Evolutionary conservation across 2,888 invertebrate species (phyloP), one percentile per base, ranked within the genome.

Genomic region (Nomada ferruginata): DNA sequence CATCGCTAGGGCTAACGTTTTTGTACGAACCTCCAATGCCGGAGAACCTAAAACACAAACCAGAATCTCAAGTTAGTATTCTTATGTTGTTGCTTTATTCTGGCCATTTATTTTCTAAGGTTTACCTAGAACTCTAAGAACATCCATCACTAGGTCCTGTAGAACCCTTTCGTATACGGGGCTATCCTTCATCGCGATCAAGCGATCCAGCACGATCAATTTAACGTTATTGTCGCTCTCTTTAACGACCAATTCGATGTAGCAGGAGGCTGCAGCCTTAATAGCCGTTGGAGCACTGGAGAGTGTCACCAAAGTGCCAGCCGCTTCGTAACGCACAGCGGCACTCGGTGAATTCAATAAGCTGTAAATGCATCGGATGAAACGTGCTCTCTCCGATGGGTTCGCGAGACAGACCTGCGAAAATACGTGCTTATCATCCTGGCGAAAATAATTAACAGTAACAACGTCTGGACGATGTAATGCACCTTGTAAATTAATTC

Each of bases 151-250:
- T 23, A 98, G 95, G 91, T 98, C 98, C 86, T 97, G 96, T 79
- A 98, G 95, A 23, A 98, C 97, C 85, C 97, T 96, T 91, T 98
- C 98, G 93, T 97, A 97, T 69, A 96, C 95, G 26, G 97, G 97
- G 90, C 96, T 96, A 83, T 97, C 98, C 85, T 97, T 97, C 93
- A 99, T 95, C 2, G 97, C 97, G 87, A 98, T 97, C 84, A 99
- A 95, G 26, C 99, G 96, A 91, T 99, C 99, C 90, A 99, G 95
- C 11, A 99, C 99, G 89, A 99, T 99, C 77, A 99, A 95, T 94
- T 99, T 99, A 20, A 99, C 99, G 95, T 99, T 99, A 94, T 99
- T 99, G 94, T 99, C 99, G 94, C 99, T 99, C 94, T 99, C 99
- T 94, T 99, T 99, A n/a, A 99, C 97, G 82, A 99, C 98, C 88